Evolutionary conservation across 2,113 vertebrate genomes (phyloP).

Genomic region (Mustela nigripes): DNA sequence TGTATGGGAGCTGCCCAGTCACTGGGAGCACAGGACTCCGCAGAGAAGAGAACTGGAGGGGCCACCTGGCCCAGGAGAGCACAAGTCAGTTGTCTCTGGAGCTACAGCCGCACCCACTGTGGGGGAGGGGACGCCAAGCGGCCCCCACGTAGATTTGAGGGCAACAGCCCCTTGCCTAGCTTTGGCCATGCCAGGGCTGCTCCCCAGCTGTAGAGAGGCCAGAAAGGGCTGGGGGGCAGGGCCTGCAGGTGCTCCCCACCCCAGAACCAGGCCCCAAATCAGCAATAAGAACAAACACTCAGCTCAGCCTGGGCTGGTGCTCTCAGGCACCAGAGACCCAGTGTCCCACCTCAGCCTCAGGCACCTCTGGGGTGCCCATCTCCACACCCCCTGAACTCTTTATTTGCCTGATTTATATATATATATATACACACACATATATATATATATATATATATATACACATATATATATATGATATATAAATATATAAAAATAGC

Average conservation of each 20-base stretch:
- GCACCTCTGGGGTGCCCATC: neutral
- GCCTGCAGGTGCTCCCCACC: constrained; percentile 4
- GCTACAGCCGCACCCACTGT: neutral
- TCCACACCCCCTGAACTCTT: constrained; percentile 42
- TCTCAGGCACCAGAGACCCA: neutral
- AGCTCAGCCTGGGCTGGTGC: constrained; percentile 30
- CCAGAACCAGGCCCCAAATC: constrained; percentile 67
- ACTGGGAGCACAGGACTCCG: neutral
- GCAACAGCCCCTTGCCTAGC: neutral
- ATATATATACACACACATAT: constrained; percentile 76
- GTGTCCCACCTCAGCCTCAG: neutral
- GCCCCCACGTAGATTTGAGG: neutral
- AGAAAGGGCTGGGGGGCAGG: neutral
- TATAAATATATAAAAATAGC: constrained; percentile 83
- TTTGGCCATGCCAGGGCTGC: neutral
- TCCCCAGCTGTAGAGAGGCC: neutral
- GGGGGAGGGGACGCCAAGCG: neutral
- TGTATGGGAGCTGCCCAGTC: neutral
- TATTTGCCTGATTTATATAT: constrained; percentile 81
- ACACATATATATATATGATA: constrained; percentile 75
- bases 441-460: constrained; percentile 79
- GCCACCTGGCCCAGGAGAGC: neutral
- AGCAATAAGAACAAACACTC: constrained; percentile 86
- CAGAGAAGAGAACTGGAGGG: neutral
- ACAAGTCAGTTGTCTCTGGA: neutral